Base-by-base conservation (phyloP, 2,888 invertebrate species). In the Notodonta dromedarius region DNA sequence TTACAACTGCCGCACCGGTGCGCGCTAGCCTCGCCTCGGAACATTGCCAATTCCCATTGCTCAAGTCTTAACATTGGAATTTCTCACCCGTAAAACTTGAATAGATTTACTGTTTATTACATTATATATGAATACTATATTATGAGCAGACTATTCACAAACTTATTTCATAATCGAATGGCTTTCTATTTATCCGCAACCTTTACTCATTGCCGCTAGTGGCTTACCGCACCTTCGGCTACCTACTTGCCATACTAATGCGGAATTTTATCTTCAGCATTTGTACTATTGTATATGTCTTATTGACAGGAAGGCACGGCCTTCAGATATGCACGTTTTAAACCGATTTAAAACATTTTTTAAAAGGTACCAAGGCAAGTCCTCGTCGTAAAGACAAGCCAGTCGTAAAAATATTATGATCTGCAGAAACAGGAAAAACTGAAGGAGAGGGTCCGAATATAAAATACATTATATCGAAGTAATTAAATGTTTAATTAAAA, bases 31-130 rank as follows among this genome's bases (percentile, higher is more conserved):
- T 82, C 83, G 81, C 84, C 87, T 90, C 89, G 89, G 89, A 90
- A 87, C 91, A 82, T 91, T 91, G 92, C 91, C 92, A 93, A 92
- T 91, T 92, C 88, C 89, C 87, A 91, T 89, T 88, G 86, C 91
- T 88, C 87, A 88, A 88, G 84, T 84, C 86, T 86, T 78, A 87
- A 83, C 88, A 85, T 87, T 76, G 90, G 90, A 91, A 92, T 92
- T 89, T 93, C 90, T 91, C 90, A 91, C 90, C 85, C 82, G 82
- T 84, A 84, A 75, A 82, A 86, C 86, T 84, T 89, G 87, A 89
- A 91, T 85, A 89, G 81, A 85, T 87, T 86, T 82, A 84, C 83
- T 80, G 86, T 85, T 84, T 81, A 85, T 84, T 83, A 79, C 78
- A 77, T 78, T 78, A 74, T 71, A 80, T 71, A 76, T 66, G 68